Percentiles rank a stretch among this genome's conserved stretches.
These are phyloP conservation scores for Pinctada fucata DNA, from an alignment of 2,888 invertebrate genomes.

Conservation along the genomic window DNA sequence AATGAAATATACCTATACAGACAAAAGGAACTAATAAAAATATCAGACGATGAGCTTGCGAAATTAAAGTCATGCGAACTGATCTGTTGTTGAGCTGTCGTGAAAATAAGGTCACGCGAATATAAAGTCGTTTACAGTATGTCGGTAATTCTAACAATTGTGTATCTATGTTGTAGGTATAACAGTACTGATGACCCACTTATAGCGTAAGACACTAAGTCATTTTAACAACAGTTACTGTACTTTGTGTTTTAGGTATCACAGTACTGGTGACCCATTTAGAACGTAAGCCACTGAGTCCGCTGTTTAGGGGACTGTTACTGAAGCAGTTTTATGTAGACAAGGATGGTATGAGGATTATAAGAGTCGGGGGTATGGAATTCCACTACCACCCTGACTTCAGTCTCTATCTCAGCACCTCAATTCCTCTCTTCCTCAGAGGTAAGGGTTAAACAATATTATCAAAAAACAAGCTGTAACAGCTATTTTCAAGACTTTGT, in stretches of 20 bases:
- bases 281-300: conserved; percentile 70
- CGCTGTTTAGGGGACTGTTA: conserved; percentile 66
- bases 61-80: too few relatives aligned
- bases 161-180: conserved; percentile 58
- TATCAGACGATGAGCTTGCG: too few relatives aligned
- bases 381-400: conserved; percentile 70
- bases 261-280: conserved; percentile 72
- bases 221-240: conserved; percentile 7
- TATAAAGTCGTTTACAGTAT: too few relatives aligned
- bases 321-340: conserved; percentile 70
- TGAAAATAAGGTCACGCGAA: too few relatives aligned
- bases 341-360: conserved; percentile 65
- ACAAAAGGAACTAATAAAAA: too few relatives aligned
- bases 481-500: too few relatives aligned
- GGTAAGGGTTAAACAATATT: conserved; percentile 50
- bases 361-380: conserved; percentile 64
- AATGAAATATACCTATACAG: too few relatives aligned
- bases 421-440: conserved; percentile 70
- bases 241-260: conserved; percentile 58
- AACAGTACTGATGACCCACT: conserved; percentile 71
- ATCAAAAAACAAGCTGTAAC: too few relatives aligned
- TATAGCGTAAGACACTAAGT: conserved; percentile 71
- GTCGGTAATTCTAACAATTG: too few relatives aligned
- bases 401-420: conserved; percentile 72
- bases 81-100: too few relatives aligned